Evolutionary conservation across 2,888 invertebrate genomes (phyloP).

Genomic region (Pachymerium ferrugineum): DNA sequence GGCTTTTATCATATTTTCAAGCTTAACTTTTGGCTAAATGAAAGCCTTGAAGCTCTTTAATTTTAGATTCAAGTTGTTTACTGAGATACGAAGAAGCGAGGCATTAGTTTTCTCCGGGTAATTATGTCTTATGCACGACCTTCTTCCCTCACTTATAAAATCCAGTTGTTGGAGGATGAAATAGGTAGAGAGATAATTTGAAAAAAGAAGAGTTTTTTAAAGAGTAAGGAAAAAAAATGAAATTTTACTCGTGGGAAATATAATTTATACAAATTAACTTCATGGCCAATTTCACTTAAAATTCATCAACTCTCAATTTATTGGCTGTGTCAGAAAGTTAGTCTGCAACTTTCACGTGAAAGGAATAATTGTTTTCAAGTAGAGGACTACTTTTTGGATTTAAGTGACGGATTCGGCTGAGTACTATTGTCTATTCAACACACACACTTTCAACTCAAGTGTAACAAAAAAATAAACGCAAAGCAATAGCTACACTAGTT

Average conservation of each 20-base stretch:
- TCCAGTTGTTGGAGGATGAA: no score
- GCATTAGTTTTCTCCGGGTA: background rate
- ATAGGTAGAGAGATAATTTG: background rate
- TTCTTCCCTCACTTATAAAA: no score
- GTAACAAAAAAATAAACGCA: no score
- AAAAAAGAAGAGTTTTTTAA: background rate
- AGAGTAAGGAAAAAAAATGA: background rate
- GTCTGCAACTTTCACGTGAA: background rate
- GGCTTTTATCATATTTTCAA: background rate
- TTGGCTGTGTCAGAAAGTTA: no score
- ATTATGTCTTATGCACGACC: background rate
- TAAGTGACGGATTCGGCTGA: no score
- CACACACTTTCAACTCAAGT: no score
- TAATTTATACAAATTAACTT: background rate
- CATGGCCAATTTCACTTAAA: background rate
- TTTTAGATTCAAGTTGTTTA: background rate
- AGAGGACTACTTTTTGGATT: no score
- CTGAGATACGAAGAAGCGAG: background rate
- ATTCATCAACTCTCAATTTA: background rate
- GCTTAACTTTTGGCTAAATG: slow-evolving; percentile 2
- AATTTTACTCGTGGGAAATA: background rate
- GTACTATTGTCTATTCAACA: no score
- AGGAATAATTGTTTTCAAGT: no score
- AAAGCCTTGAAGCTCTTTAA: background rate
- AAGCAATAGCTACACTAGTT: no score